phyloP scores from a whole-genome alignment of 2,113 vertebrate genomes.

The Chaenogobius annularis region DNA sequence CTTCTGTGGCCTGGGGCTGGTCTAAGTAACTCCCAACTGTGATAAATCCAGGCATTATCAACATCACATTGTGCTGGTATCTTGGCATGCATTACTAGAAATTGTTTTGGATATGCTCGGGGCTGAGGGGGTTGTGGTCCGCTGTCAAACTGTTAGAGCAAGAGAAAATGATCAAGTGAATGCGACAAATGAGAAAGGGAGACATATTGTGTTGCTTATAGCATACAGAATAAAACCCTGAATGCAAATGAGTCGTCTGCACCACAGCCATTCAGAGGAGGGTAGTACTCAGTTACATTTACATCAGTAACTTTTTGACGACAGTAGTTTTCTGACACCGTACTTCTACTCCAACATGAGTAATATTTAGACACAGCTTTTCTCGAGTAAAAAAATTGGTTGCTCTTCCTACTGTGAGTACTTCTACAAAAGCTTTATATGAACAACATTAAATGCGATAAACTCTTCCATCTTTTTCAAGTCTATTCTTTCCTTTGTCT shows the following conservation, averaged over 20 bases:
- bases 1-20: constrained; percentile 1
- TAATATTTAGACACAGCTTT: no score
- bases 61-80: neutral
- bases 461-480: no score
- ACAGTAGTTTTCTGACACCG: no score
- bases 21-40: constrained; percentile 3
- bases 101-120: constrained; percentile 22
- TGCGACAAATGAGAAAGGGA: constrained; percentile 7
- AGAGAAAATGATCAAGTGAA: neutral
- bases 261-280: neutral
- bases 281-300: no score
- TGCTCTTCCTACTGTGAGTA: no score
- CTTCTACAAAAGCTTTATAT: no score
- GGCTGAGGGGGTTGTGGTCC: constrained; percentile 36
- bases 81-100: neutral
- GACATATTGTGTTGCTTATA: constrained; percentile 34
- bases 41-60: constrained; percentile 3
- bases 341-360: no score
- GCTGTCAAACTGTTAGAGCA: constrained; percentile 14
- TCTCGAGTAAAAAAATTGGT: no score
- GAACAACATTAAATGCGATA: no score
- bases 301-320: no score
- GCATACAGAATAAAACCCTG: constrained; percentile 55
- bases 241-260: constrained; percentile 65
- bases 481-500: no score